A percentile compares a stretch with the other conserved stretches of the same genome.
phyloP scores from a whole-genome alignment of 2,888 invertebrate species.

The Lysandra coridon region DNA sequence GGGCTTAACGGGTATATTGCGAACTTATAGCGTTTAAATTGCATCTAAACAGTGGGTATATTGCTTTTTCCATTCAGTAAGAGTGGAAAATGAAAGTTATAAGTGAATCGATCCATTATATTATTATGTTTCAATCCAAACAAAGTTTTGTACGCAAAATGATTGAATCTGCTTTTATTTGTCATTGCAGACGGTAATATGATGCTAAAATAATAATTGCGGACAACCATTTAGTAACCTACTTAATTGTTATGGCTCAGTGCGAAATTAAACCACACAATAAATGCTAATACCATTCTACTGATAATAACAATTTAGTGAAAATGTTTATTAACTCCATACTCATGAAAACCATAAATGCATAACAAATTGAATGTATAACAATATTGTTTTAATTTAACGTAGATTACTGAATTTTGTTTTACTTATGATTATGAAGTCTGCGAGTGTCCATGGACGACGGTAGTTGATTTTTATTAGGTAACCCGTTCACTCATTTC shows the following conservation, averaged over 20 bases:
- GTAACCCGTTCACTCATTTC: no score
- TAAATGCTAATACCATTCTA: background rate
- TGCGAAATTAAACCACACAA: no score
- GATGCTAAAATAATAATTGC: background rate
- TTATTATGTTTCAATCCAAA: background rate
- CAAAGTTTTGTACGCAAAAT: no score
- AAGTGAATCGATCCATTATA: background rate
- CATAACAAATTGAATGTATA: no score
- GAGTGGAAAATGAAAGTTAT: background rate
- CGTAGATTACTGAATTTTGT: no score
- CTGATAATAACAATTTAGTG: background rate
- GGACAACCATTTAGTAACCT: background rate
- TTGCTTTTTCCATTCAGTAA: background rate
- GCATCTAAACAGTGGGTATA: background rate
- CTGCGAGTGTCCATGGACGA: no score
- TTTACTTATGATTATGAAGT: no score
- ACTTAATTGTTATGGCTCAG: background rate
- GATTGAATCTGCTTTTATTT: background rate
- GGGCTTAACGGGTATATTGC: constrained; percentile 9
- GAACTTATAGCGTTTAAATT: constrained; percentile 15
- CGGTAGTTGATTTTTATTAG: no score
- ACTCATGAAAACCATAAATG: no score
- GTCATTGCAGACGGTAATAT: background rate
- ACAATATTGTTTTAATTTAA: no score
- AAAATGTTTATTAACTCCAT: no score